Base-by-base conservation (phyloP, 2,888 invertebrate genomes). In the Opisthograptis luteolata region DNA sequence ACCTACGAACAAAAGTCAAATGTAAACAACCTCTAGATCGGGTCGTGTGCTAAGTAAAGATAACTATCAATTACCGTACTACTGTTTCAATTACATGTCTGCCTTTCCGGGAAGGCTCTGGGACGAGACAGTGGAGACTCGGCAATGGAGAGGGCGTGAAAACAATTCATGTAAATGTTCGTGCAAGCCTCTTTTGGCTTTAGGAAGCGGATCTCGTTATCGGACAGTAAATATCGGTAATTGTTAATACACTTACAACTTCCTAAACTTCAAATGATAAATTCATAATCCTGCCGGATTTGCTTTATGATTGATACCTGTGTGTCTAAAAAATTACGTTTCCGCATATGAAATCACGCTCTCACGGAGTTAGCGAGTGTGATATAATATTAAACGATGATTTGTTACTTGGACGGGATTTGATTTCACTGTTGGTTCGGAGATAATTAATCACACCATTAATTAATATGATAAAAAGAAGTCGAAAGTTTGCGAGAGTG, bases 21-120 rank as follows among this genome's bases (percentile, higher is more conserved):
- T 87, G 88, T 89, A 85, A 90, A 89, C 76, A 90, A 89, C 89
- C 87, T 88, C 79, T 80, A 76, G 73, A 65, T 67, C 70, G 71
- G 68, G 63, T 62, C 74, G 70, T 68, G 72, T 73, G 79, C 74
- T 72, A 75, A 70, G 71, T 70, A 69, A 73, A 67, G 68, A 72
- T 76, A 73, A 62, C 66, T 57, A 63, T 62, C 62, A 66, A 70
- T 70, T 68, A n/a, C n/a, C n/a, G 63, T 68, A 66, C 62, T 69
- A 61, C 49, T 54, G 57, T 54, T 55, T 58, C 55, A 61, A 59
- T 58, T 73, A 70, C 77, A 81, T 72, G 62, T 67, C 76, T 67
- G 54, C 60, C 58, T 57, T 63, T 60, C 49, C 62, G 52, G 48
- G 51, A 58, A 57, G 48, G 47, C 46, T 60, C 64, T 46, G 55